These are phyloP conservation scores for Drosophila bipectinata DNA, from an alignment of 1,140 invertebrate genomes.

Conservation along the genomic window DNA sequence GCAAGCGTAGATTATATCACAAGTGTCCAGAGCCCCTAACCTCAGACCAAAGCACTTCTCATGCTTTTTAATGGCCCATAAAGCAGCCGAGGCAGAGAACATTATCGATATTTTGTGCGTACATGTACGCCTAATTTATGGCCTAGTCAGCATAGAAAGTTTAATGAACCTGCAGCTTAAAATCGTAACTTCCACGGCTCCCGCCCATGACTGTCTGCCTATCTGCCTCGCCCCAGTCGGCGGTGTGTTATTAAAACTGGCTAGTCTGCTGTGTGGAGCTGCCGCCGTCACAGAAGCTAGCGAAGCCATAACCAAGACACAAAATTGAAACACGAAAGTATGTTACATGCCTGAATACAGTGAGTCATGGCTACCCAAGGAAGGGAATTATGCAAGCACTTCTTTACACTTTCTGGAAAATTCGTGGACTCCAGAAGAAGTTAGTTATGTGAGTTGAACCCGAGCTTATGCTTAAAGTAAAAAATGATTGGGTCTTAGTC, in stretches of 20 bases:
- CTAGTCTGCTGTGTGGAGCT: conserved; percentile 11
- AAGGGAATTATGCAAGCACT: not conserved
- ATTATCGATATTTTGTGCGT: conserved; percentile 44
- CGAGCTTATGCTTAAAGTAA: conserved; percentile 10
- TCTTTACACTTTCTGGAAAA: not conserved
- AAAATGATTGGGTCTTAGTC: conserved; percentile 58
- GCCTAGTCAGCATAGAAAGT: conserved; percentile 51
- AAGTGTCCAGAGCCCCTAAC: conserved; percentile 37
- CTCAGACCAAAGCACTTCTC: conserved; percentile 43
- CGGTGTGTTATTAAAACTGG: conserved; percentile 50
- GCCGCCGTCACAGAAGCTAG: conserved; percentile 9
- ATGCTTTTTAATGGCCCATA: conserved; percentile 64
- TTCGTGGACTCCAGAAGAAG: not conserved
- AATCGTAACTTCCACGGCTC: conserved; percentile 38
- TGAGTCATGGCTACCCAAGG: conserved; percentile 17
- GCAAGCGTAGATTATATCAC: conserved; percentile 58
- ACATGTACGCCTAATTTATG: conserved; percentile 55
- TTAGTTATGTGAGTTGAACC: not conserved
- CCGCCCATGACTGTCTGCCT: conserved; percentile 26
- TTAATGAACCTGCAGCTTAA: conserved; percentile 66
- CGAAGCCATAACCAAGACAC: conserved; percentile 20
- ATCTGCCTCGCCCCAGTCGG: conserved; percentile 9
- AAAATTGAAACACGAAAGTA: conserved; percentile 21
- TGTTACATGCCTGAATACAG: conserved; percentile 14
- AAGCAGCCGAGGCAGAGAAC: conserved; percentile 16